Evolutionary conservation across 37 sponge, comb jelly and placozoan genomes (phyloP).

Genomic region (Crambe crambe): DNA sequence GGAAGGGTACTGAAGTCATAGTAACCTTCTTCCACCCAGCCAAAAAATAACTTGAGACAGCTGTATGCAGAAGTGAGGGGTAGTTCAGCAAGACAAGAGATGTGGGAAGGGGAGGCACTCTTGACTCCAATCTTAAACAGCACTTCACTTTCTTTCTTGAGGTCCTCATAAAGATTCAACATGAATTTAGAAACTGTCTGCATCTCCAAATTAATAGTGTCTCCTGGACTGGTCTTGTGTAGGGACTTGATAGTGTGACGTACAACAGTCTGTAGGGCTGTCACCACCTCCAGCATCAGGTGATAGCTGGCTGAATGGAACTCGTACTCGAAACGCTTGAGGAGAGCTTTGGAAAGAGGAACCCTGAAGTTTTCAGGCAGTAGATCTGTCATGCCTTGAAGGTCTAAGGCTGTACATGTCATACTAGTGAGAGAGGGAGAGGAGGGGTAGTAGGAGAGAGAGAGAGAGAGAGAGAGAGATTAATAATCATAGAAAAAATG

Average conservation of each 20-base stretch:
- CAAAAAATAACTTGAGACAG: slow-evolving; percentile 52
- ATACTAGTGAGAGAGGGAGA: slow-evolving; percentile 8
- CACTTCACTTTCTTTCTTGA: background rate
- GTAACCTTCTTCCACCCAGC: slow-evolving; percentile 66
- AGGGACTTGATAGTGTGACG: slow-evolving; percentile 70
- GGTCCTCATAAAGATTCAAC: slow-evolving; percentile 16
- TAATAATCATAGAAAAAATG: too few relatives aligned
- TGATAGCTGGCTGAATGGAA: slow-evolving; percentile 75
- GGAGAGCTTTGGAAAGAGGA: slow-evolving; percentile 7
- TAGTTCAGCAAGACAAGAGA: slow-evolving; percentile 17
- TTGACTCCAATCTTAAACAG: slow-evolving; percentile 25
- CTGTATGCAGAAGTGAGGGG: slow-evolving; percentile 8
- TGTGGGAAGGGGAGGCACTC: slow-evolving; percentile 10
- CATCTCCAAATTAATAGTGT: background rate
- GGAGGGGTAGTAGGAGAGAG: too few relatives aligned
- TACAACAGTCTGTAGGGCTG: slow-evolving; percentile 51
- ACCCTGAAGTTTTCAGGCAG: slow-evolving; percentile 14
- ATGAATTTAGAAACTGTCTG: slow-evolving; percentile 25
- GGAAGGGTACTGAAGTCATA: slow-evolving; percentile 77
- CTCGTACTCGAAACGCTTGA: slow-evolving; percentile 66
- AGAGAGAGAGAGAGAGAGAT: too few relatives aligned
- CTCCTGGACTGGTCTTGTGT: background rate
- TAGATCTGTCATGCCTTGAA: slow-evolving; percentile 19
- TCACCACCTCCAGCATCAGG: slow-evolving; percentile 51
- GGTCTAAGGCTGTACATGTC: slow-evolving; percentile 15